Conservation (phyloP, 2,888 invertebrate genomes). For the Macrophya annulata region DNA sequence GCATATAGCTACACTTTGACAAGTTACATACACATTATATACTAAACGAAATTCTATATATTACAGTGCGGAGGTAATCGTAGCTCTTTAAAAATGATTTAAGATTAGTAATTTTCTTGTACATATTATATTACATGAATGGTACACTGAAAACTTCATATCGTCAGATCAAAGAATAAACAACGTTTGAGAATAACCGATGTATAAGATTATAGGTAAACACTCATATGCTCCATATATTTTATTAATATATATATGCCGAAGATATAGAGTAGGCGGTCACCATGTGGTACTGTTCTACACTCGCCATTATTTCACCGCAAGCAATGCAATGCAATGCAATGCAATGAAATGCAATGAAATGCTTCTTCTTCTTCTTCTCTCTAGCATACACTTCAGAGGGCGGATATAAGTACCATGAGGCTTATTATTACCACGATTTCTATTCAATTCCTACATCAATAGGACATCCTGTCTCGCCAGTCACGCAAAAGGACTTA, state of each 20-base stretch:
- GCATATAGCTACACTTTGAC: background rate
- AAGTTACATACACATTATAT: no score
- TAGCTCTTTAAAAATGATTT: background rate
- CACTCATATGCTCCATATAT: background rate
- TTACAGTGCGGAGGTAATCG: background rate
- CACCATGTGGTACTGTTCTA: background rate
- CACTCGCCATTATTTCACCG: background rate
- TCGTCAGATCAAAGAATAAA: background rate
- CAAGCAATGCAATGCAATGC: background rate
- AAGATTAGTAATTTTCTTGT: background rate
- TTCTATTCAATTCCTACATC: constrained; percentile 65
- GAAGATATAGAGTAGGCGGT: background rate
- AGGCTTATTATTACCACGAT: constrained; percentile 59
- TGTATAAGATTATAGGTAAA: constrained; percentile 12
- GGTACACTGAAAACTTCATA: background rate
- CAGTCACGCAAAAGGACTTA: constrained; percentile 40
- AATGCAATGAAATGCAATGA: background rate
- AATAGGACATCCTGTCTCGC: constrained; percentile 66
- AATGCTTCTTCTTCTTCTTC: background rate
- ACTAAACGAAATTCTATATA: no score
- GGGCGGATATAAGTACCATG: constrained; percentile 58
- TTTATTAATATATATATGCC: background rate
- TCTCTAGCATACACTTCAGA: background rate
- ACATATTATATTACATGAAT: background rate
- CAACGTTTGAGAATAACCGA: background rate